Base-by-base conservation (phyloP, 2,797 vertebrate species). In the Tympanoctomys barrerae region DNA sequence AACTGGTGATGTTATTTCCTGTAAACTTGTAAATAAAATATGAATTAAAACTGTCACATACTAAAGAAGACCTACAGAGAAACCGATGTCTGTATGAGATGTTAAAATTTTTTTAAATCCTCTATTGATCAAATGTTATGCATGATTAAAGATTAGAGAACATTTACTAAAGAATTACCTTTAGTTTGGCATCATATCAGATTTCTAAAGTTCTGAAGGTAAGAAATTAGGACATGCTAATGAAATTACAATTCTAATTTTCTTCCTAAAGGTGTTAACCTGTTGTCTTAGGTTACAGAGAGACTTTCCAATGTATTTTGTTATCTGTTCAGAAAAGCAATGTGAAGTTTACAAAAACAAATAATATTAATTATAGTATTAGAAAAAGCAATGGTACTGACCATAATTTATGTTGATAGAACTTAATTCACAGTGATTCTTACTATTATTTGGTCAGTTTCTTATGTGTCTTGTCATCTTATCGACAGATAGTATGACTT, bases 401-500 rank as follows among this genome's bases (percentile, higher is more conserved):
- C 33, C 11, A 79, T 3, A 90, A 52, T 75, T 54, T 16, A 22
- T 83, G 84, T 82, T 90, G 18, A 88, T 57, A 71, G 59, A 89
- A 31, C 81, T 93, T 83, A 68, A 93, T 83, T 79, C 91, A 89
- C 21, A 66, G 39, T n/a, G 36, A 77, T 96, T 95, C 79, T 87
- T 94, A 78, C 21, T 46, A n/a, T 7, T 73, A 18, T 57, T n/a
- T 90, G 62, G 87, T 95, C 79, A 64, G 10, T 83, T 93, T 96
- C 33, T 79, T 75, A 46, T 28, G 28, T 77, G 68, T n/a, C n/a
- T n/a, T n/a, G n/a, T 64, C 75, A 2, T 39, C 4, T 94, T 97
- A 95, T 66, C 79, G 95, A 68, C 57, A 96, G 89, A 87, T n/a
- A 94, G 5, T 57, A 42, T 91, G 90, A 88, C n/a, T 84, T 61